A percentile compares a stretch with the other conserved stretches of the same genome.
Evolutionary conservation across 2,113 vertebrate genomes (phyloP).

Genomic region (Daubentonia madagascariensis): DNA sequence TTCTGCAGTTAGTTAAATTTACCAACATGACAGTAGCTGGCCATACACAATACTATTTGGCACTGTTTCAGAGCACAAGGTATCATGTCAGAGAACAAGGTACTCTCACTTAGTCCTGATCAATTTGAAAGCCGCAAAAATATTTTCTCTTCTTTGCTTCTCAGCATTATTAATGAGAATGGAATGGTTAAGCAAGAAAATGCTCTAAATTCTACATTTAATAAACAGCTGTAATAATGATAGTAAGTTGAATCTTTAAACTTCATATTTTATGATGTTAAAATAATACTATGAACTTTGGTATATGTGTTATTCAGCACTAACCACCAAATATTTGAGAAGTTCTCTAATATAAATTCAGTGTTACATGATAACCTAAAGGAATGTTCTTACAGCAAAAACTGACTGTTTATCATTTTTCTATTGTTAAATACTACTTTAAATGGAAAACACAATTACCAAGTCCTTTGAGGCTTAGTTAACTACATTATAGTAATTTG

Average conservation of each 20-base stretch:
- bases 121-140: conserved; percentile 63
- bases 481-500: background rate
- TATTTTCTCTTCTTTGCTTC: conserved; percentile 43
- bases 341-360: conserved; percentile 40
- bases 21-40: conserved; percentile 26
- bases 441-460: background rate
- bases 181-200: conserved; percentile 50
- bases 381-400: background rate
- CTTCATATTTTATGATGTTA: conserved; percentile 10
- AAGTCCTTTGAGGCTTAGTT: background rate
- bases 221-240: conserved; percentile 65
- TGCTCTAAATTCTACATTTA: conserved; percentile 66
- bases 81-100: background rate
- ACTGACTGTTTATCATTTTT: background rate
- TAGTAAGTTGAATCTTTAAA: conserved; percentile 51
- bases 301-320: conserved; percentile 25
- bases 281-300: conserved; percentile 5
- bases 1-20: conserved; percentile 50
- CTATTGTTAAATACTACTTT: background rate
- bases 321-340: conserved; percentile 29
- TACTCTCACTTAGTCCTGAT: conserved; percentile 46
- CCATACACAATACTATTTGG: background rate
- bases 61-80: conserved; percentile 13
- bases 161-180: conserved; percentile 53
- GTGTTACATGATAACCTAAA: background rate